phyloP scores from a whole-genome alignment of 2,113 vertebrate genomes.

The Marcusenius ussheri region DNA sequence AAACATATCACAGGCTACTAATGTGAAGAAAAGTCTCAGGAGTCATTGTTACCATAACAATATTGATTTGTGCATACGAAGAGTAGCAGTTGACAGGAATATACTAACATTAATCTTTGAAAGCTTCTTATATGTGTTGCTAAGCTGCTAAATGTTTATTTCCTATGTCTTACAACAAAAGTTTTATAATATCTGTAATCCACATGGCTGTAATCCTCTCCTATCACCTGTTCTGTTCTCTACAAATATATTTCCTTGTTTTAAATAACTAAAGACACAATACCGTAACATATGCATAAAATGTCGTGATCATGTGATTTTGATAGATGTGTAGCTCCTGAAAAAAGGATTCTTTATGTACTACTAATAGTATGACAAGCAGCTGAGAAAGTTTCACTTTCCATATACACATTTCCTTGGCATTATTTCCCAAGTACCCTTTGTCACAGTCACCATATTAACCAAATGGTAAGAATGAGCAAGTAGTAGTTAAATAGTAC shows the following conservation, averaged over 20 bases:
- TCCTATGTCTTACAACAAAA: background rate
- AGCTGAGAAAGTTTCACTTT: background rate
- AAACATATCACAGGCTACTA: background rate
- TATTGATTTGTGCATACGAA: background rate
- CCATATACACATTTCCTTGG: background rate
- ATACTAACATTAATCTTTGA: background rate
- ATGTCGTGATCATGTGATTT: background rate
- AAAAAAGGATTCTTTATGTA: background rate
- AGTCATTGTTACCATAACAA: background rate
- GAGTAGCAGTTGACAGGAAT: background rate
- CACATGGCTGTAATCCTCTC: background rate
- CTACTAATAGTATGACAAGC: background rate
- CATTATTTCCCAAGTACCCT: background rate
- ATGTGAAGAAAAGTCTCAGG: slow-evolving; percentile 1
- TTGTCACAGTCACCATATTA: background rate
- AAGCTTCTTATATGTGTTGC: background rate
- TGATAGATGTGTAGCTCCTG: background rate
- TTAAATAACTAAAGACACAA: background rate
- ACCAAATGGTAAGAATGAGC: background rate
- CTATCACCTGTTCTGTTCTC: background rate
- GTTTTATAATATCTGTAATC: no score
- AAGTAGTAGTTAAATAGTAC: background rate
- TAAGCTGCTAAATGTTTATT: background rate
- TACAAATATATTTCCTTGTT: background rate
- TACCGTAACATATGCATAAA: background rate